Percentiles rank a stretch among this genome's conserved stretches.
Conservation (phyloP, 2,113 vertebrate species). For the Cyprinodon brontotheroides region DNA sequence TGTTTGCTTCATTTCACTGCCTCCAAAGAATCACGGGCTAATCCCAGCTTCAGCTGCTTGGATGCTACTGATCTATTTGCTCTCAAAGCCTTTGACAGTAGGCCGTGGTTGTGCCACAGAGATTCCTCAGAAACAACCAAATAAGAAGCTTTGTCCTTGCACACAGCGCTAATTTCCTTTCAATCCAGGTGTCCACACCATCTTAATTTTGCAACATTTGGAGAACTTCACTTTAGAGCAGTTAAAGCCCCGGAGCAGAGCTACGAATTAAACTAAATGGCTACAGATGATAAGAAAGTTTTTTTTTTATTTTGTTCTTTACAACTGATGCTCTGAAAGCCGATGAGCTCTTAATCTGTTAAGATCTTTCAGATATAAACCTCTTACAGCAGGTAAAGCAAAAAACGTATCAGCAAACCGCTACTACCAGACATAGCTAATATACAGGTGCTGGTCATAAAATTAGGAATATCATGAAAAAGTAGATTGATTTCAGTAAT, state of each 20-base stretch:
- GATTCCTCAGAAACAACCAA: slow-evolving; percentile 40
- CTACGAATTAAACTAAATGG: slow-evolving; percentile 19
- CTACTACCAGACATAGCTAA: neutral
- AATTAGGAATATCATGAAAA: too few relatives aligned
- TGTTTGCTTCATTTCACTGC: slow-evolving; percentile 63
- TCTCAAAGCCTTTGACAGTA: slow-evolving; percentile 45
- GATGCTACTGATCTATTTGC: slow-evolving; percentile 53
- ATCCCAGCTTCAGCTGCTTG: slow-evolving; percentile 65
- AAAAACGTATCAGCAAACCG: neutral
- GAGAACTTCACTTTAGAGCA: slow-evolving; percentile 22
- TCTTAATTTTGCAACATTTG: slow-evolving; percentile 32
- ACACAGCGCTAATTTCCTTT: slow-evolving; percentile 54
- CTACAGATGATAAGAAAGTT: slow-evolving; percentile 11
- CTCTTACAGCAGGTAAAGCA: neutral
- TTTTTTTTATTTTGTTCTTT: neutral
- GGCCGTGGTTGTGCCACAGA: slow-evolving; percentile 41
- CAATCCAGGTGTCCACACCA: slow-evolving; percentile 54
- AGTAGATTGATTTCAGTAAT: too few relatives aligned
- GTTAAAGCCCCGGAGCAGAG: slow-evolving; percentile 27
- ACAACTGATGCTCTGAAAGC: neutral
- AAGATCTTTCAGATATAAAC: neutral
- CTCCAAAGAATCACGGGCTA: slow-evolving; percentile 61
- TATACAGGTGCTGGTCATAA: too few relatives aligned
- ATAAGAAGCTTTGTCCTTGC: slow-evolving; percentile 67
- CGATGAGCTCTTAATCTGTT: neutral